phyloP scores from a whole-genome alignment of 2,888 invertebrate species.

The Beris chalybata region DNA sequence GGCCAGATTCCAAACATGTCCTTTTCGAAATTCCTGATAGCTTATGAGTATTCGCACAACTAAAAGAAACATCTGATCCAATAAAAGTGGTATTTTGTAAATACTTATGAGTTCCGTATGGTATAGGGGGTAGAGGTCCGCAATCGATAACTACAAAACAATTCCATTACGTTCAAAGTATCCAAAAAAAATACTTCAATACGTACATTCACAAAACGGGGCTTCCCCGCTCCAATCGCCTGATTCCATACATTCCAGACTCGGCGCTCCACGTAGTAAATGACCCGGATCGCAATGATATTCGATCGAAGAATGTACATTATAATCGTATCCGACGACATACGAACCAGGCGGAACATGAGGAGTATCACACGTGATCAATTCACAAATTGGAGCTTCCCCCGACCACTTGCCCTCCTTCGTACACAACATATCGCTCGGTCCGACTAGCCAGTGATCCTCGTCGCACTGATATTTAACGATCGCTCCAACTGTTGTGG shows the following conservation, averaged over 20 bases:
- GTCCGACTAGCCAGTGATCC: constrained; percentile 82
- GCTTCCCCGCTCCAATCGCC: constrained; percentile 85
- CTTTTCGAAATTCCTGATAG: constrained; percentile 74
- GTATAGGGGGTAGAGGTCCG: constrained; percentile 77
- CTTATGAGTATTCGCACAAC: constrained; percentile 77
- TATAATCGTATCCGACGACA: constrained; percentile 87
- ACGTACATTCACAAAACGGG: constrained; percentile 82
- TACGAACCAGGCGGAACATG: constrained; percentile 83
- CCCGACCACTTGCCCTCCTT: constrained; percentile 87
- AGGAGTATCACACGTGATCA: constrained; percentile 84
- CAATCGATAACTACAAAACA: constrained; percentile 76
- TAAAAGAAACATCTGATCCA: constrained; percentile 78
- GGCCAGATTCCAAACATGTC: constrained; percentile 71
- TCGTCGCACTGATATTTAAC: constrained; percentile 78
- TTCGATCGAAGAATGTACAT: constrained; percentile 83
- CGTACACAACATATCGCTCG: constrained; percentile 70
- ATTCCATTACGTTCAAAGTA: constrained; percentile 11
- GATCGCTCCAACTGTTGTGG: constrained; percentile 78
- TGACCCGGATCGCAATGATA: constrained; percentile 88
- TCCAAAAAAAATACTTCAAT: constrained; percentile 10
- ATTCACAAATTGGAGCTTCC: constrained; percentile 81
- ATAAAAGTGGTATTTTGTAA: constrained; percentile 77
- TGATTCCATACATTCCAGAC: constrained; percentile 70
- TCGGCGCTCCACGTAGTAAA: constrained; percentile 71
- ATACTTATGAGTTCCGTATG: constrained; percentile 77